Evolutionary conservation across 2,113 vertebrate genomes (phyloP).

Genomic region (Aegotheles bennettii): DNA sequence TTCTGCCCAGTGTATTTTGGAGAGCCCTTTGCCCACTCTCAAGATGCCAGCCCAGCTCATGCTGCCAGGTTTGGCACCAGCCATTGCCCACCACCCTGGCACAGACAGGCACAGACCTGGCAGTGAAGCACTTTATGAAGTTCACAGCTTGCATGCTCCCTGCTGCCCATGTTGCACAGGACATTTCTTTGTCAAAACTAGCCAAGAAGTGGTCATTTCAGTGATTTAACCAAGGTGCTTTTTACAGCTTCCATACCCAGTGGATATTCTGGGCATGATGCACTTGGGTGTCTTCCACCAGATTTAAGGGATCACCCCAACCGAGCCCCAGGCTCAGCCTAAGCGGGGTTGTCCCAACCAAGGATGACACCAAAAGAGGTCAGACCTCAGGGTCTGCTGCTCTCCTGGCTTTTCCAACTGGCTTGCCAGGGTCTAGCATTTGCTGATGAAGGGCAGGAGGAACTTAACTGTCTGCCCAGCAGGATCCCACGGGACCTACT

Average conservation of each 20-base stretch:
- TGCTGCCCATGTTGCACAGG: fast-evolving
- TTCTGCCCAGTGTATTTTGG: not conserved
- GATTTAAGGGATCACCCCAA: not conserved
- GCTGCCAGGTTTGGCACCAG: not conserved
- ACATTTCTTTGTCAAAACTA: not conserved
- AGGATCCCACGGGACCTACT: not conserved
- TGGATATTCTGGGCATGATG: no score
- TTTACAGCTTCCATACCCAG: not conserved
- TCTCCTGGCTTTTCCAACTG: not conserved
- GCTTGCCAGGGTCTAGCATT: not conserved
- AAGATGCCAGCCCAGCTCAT: not conserved
- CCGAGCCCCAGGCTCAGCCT: not conserved
- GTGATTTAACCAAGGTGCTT: not conserved
- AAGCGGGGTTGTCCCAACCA: not conserved
- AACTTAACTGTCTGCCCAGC: not conserved
- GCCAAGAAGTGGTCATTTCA: not conserved
- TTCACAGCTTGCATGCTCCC: not conserved
- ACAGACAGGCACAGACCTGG: not conserved
- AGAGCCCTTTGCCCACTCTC: no score
- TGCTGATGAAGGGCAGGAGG: not conserved
- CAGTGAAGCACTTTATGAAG: not conserved
- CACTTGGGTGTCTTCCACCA: not conserved
- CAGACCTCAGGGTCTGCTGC: not conserved
- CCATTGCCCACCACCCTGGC: not conserved
- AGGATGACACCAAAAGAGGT: not conserved